These are phyloP conservation scores for Magallana gigas DNA, from an alignment of 1,140 invertebrate species.

Conservation along the genomic window DNA sequence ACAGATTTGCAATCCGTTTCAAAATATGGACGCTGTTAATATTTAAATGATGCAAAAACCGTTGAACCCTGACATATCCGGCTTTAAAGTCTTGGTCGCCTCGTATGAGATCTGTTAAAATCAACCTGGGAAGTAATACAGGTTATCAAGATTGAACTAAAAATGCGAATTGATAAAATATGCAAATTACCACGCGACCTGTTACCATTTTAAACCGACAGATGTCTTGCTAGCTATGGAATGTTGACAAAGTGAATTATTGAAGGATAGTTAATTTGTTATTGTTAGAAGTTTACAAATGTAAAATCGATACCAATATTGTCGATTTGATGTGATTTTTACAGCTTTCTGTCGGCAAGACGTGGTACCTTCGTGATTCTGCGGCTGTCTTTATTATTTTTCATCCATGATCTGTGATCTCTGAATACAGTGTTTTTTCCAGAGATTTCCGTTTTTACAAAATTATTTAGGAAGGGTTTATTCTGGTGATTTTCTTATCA, in stretches of 20 bases:
- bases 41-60: background rate
- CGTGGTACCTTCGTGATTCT: too few species aligned
- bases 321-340: too few species aligned
- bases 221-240: background rate
- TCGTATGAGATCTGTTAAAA: background rate
- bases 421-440: too few species aligned
- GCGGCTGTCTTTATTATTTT: too few species aligned
- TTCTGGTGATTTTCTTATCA: too few species aligned
- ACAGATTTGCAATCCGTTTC: constrained; percentile 8
- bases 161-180: background rate
- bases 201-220: background rate
- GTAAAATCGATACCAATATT: background rate
- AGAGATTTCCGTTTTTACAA: too few species aligned
- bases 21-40: background rate
- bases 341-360: too few species aligned
- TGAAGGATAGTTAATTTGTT: background rate
- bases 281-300: background rate
- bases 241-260: background rate
- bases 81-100: background rate
- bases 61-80: background rate
- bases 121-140: background rate
- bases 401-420: too few species aligned
- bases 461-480: too few species aligned
- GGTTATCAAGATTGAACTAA: background rate
- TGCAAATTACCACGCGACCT: constrained; percentile 13